These are phyloP conservation scores for Rhynchotus rufescens DNA, from an alignment of 2,797 vertebrate species.

Conservation along the genomic window DNA sequence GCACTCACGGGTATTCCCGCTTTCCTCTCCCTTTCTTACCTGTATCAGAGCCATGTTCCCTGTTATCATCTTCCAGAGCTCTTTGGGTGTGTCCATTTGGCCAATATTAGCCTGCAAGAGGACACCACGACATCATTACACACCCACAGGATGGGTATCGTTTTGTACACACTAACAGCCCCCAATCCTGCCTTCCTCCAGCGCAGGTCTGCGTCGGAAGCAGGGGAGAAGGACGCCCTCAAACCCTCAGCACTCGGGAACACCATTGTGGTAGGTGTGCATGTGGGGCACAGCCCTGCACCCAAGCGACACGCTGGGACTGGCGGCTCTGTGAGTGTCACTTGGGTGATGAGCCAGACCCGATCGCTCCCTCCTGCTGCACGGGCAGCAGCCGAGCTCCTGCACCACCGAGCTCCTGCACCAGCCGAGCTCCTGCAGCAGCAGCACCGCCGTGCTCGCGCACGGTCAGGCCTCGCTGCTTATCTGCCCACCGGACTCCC, in stretches of 20 bases:
- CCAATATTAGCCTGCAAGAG: conserved; percentile 92
- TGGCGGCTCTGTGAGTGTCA: not conserved
- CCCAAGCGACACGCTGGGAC: not conserved
- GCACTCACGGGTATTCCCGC: not conserved
- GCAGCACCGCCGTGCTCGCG: not conserved
- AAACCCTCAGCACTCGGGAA: not conserved
- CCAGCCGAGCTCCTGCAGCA: not conserved
- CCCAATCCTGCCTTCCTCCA: not conserved
- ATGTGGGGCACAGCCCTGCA: not conserved
- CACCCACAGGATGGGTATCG: not conserved
- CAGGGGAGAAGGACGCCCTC: not conserved
- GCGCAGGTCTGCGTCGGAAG: not conserved
- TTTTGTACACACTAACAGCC: too few species aligned
- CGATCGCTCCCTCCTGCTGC: not conserved
- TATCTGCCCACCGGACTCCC: not conserved
- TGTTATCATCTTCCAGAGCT: conserved; percentile 97
- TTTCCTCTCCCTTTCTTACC: conserved; percentile 75
- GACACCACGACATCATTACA: rapidly evolving
- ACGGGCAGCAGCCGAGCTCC: not conserved
- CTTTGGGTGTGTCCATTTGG: conserved; percentile 94
- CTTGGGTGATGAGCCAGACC: not conserved
- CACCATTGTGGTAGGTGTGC: rapidly evolving
- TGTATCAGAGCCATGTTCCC: conserved; percentile 98
- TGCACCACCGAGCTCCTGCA: too few species aligned
- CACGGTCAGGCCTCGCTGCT: not conserved